These are phyloP conservation scores for Eristalinus aeneus DNA, from an alignment of 2,888 invertebrate genomes.

Conservation along the genomic window DNA sequence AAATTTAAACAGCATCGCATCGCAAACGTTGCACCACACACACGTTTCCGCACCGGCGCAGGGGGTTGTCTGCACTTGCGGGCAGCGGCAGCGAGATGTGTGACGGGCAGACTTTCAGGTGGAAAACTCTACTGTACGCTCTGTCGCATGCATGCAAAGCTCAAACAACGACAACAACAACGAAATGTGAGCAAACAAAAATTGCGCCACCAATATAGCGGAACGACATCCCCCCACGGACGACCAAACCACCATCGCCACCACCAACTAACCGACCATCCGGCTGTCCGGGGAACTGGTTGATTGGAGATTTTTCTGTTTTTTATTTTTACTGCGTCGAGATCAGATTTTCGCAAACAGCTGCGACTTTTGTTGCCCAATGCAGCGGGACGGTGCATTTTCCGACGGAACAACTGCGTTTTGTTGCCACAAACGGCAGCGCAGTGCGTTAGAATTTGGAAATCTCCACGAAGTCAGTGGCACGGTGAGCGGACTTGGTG, in stretches of 20 bases:
- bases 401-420: constrained; percentile 32
- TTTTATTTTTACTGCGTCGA: constrained; percentile 28
- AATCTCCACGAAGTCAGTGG: constrained; percentile 31
- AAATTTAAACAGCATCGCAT: constrained; percentile 62
- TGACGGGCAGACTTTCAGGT: constrained; percentile 43
- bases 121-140: constrained; percentile 13
- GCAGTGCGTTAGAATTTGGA: constrained; percentile 48
- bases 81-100: not conserved
- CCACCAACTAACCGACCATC: not conserved
- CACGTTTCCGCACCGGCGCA: constrained; percentile 7
- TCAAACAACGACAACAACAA: constrained; percentile 3
- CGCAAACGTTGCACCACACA: constrained; percentile 42
- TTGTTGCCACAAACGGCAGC: constrained; percentile 30
- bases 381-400: constrained; percentile 33
- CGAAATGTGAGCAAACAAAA: constrained; percentile 40
- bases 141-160: constrained; percentile 48
- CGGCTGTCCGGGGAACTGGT: constrained; percentile 41
- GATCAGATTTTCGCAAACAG: constrained; percentile 46
- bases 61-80: constrained; percentile 2
- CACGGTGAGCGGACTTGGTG: not conserved
- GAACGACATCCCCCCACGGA: constrained; percentile 44
- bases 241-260: constrained; percentile 2
- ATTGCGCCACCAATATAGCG: constrained; percentile 55
- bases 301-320: constrained; percentile 2
- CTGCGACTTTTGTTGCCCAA: constrained; percentile 40